These are phyloP conservation scores for Forficula auricularia DNA, from an alignment of 1,140 invertebrate species.

Conservation along the genomic window DNA sequence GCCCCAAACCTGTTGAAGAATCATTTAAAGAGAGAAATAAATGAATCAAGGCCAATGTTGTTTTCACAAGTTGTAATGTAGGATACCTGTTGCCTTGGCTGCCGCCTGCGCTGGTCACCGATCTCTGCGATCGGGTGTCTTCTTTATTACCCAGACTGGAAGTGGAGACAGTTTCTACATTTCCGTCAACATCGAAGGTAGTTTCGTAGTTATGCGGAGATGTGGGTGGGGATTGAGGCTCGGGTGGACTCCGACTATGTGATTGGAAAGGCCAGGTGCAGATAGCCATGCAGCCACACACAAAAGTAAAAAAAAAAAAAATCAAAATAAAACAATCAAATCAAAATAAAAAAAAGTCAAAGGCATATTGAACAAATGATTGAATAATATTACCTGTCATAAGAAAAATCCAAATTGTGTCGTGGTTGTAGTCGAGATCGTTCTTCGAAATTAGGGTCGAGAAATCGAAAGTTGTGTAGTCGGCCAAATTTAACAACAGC, in stretches of 20 bases:
- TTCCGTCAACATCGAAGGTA: slow-evolving; percentile 64
- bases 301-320: neutral
- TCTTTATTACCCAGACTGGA: slow-evolving; percentile 35
- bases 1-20: no score
- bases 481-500: slow-evolving; percentile 76
- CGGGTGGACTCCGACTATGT: neutral
- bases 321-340: neutral
- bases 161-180: slow-evolving; percentile 49
- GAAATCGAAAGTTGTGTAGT: slow-evolving; percentile 80
- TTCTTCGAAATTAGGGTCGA: slow-evolving; percentile 77
- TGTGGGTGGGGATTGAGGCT: slow-evolving; percentile 7
- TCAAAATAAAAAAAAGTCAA: neutral
- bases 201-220: slow-evolving; percentile 56
- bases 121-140: slow-evolving; percentile 40
- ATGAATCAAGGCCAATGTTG: no score
- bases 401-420: slow-evolving; percentile 50
- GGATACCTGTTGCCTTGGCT: slow-evolving; percentile 47
- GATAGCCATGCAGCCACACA: slow-evolving; percentile 1
- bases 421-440: slow-evolving; percentile 44
- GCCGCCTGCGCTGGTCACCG: slow-evolving; percentile 32
- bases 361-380: slow-evolving; percentile 1
- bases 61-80: no score
- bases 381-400: slow-evolving; percentile 44
- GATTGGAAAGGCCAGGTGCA: no score
- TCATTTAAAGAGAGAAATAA: no score